Evolutionary conservation across 2,888 invertebrate species (phyloP).

Genomic region (Halictus ligatus): DNA sequence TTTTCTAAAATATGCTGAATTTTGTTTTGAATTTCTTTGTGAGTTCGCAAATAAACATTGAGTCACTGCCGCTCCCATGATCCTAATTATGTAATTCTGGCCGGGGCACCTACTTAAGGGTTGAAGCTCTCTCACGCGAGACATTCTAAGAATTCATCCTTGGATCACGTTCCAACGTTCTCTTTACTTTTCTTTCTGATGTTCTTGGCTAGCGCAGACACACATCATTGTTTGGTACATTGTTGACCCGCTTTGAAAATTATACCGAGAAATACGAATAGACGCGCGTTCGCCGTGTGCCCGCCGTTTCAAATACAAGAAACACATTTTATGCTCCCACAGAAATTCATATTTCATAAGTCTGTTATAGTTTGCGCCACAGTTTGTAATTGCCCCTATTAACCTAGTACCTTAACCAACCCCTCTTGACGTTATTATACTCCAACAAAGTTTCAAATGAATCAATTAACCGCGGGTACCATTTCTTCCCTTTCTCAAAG

Average conservation of each 20-base stretch:
- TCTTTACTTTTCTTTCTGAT: not conserved
- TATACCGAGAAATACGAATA: not conserved
- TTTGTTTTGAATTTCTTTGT: not conserved
- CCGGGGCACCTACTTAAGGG: not conserved
- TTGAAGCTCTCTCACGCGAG: not conserved
- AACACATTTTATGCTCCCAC: not conserved
- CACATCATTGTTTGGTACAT: not conserved
- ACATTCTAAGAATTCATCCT: conserved; percentile 4
- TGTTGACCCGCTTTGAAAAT: conserved; percentile 11
- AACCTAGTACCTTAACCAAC: not conserved
- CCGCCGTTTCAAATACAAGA: not conserved
- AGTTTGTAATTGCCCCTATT: not conserved
- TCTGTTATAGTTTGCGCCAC: not conserved
- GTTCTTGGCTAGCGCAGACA: not conserved
- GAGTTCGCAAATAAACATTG: not conserved
- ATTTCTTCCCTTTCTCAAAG: not conserved
- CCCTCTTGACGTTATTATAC: not conserved
- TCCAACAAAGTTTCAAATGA: not conserved
- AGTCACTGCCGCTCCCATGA: not conserved
- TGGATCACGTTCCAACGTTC: conserved; percentile 1
- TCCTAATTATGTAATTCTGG: not conserved
- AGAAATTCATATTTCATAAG: not conserved
- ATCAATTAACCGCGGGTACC: not conserved
- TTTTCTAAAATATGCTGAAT: not conserved
- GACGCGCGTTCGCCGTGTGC: not conserved